phyloP scores from a whole-genome alignment of 2,888 invertebrate genomes.

The Caenorhabditis zanzibari region DNA sequence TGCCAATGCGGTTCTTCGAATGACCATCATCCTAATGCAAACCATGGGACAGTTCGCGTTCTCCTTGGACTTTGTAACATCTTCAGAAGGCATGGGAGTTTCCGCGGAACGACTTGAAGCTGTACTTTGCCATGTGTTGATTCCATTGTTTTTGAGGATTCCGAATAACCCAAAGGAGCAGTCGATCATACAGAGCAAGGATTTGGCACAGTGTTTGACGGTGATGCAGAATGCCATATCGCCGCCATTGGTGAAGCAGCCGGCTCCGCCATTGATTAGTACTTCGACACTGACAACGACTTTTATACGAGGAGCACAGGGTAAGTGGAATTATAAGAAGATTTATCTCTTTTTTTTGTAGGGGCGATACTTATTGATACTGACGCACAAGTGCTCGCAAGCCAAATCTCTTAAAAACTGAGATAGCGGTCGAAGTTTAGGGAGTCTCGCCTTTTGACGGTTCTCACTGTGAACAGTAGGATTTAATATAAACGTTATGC shows the following conservation, averaged over 20 bases:
- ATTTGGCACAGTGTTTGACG: conserved; percentile 93
- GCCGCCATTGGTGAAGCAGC: conserved; percentile 83
- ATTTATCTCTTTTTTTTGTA: too few relatives aligned
- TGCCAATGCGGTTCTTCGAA: conserved; percentile 95
- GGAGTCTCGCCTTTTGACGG: too few relatives aligned
- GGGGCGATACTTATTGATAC: too few relatives aligned
- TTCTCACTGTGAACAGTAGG: too few relatives aligned
- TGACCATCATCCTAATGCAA: conserved; percentile 95
- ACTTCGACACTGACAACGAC: conserved; percentile 79
- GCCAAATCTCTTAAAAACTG: too few relatives aligned
- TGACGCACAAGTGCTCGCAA: too few relatives aligned
- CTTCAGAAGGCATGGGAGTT: conserved; percentile 91
- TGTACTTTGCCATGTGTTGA: conserved; percentile 95
- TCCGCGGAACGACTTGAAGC: conserved; percentile 95
- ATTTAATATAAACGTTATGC: too few relatives aligned
- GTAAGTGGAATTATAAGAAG: conserved; percentile 28
- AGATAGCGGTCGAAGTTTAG: too few relatives aligned
- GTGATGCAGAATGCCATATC: conserved; percentile 90
- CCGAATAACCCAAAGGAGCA: conserved; percentile 93
- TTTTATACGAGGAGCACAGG: conserved; percentile 78
- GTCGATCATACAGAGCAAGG: conserved; percentile 91
- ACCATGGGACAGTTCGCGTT: conserved; percentile 90
- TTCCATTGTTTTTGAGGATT: conserved; percentile 95
- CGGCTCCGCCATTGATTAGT: conserved; percentile 79
- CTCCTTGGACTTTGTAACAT: conserved; percentile 93